Conservation (phyloP, 2,888 invertebrate genomes). For the Scaptomyza cyrtandrae region DNA sequence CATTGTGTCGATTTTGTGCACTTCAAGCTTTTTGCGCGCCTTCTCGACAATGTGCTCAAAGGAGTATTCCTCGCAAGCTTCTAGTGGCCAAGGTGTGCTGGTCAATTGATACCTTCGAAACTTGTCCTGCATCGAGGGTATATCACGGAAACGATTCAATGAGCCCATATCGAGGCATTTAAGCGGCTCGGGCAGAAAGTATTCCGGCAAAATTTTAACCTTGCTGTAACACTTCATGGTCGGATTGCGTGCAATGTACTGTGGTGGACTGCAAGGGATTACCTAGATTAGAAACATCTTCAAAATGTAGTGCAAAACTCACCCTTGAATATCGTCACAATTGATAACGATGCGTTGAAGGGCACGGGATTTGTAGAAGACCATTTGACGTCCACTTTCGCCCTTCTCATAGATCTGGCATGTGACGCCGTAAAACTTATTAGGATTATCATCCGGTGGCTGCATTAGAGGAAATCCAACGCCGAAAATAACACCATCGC, state of each 20-base stretch:
- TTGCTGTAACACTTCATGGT: slow-evolving; percentile 86
- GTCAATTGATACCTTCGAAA: slow-evolving; percentile 84
- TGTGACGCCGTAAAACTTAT: slow-evolving; percentile 82
- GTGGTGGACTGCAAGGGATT: slow-evolving; percentile 69
- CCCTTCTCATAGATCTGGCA: slow-evolving; percentile 84
- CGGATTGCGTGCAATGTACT: slow-evolving; percentile 79
- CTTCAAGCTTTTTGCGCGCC: slow-evolving; percentile 80
- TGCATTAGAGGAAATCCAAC: slow-evolving; percentile 82
- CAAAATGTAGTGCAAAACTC: slow-evolving; percentile 1
- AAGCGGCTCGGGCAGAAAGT: slow-evolving; percentile 86
- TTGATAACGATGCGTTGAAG: slow-evolving; percentile 88
- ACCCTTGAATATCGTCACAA: slow-evolving; percentile 79
- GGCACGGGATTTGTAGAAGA: slow-evolving; percentile 90
- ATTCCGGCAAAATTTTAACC: slow-evolving; percentile 89
- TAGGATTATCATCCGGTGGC: slow-evolving; percentile 56
- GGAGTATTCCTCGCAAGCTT: slow-evolving; percentile 89
- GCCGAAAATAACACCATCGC: slow-evolving; percentile 82
- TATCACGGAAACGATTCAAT: slow-evolving; percentile 84
- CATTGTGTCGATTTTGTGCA: slow-evolving; percentile 85
- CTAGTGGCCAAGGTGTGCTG: slow-evolving; percentile 88
- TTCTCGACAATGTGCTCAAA: slow-evolving; percentile 84
- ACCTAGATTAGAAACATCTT: background rate
- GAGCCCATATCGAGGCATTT: slow-evolving; percentile 85
- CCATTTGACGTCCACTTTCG: slow-evolving; percentile 74
- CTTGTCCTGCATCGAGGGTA: slow-evolving; percentile 81